Evolutionary conservation across 2,797 vertebrate species (phyloP).

Genomic region (Eutrigla gurnardus): DNA sequence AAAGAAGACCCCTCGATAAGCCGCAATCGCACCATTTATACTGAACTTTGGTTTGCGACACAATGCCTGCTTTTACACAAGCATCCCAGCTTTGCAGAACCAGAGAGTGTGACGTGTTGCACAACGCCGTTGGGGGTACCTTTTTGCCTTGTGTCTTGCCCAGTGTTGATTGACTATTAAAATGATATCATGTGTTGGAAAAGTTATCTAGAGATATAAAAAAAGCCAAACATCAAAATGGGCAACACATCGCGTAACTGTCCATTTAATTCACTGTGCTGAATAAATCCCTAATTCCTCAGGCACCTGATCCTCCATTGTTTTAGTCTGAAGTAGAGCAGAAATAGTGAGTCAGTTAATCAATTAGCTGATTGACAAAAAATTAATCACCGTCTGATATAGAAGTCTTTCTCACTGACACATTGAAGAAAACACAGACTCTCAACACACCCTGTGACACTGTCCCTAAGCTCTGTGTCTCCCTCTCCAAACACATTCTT

Average conservation of each 20-base stretch:
- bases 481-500: slow-evolving; percentile 34
- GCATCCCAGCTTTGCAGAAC: no score
- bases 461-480: slow-evolving; percentile 26
- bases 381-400: neutral
- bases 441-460: slow-evolving; percentile 30
- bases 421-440: slow-evolving; percentile 18
- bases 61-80: no score
- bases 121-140: no score
- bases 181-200: neutral
- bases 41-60: no score
- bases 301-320: neutral
- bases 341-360: neutral
- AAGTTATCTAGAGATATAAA: neutral
- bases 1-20: no score
- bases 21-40: no score
- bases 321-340: slow-evolving; percentile 19
- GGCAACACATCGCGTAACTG: neutral
- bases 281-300: neutral
- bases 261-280: neutral
- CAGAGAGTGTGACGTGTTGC: no score
- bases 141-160: neutral
- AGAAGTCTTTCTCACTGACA: slow-evolving; percentile 28
- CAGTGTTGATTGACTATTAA: neutral
- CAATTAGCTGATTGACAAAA: neutral
- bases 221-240: neutral